Percentiles rank a stretch among this genome's conserved stretches.
Evolutionary conservation across 2,113 vertebrate genomes (phyloP).

Genomic region (Globicephala melas): DNA sequence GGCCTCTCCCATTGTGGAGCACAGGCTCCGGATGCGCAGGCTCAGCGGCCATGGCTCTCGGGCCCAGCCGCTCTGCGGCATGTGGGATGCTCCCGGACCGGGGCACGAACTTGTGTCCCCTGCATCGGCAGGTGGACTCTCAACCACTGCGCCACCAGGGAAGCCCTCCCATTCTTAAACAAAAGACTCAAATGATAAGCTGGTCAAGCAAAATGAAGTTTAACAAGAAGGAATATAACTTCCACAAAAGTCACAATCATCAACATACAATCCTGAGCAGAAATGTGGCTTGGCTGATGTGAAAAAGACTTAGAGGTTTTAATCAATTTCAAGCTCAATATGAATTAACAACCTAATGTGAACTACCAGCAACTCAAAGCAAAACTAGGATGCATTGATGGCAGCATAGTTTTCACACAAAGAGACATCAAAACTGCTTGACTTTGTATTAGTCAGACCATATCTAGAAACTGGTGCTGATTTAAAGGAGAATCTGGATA

Average conservation of each 20-base stretch:
- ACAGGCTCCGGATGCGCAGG: no score
- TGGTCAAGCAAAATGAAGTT: not conserved
- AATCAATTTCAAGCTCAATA: not conserved
- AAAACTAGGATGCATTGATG: accelerated
- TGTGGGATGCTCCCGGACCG: no score
- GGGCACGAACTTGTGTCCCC: no score
- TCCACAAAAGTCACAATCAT: not conserved
- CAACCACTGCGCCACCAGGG: no score
- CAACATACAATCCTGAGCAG: not conserved
- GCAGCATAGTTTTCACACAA: not conserved
- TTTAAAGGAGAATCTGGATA: not conserved
- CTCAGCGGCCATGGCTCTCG: no score
- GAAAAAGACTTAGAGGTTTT: not conserved
- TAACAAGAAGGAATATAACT: not conserved
- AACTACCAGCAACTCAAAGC: not conserved
- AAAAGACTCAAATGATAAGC: not conserved
- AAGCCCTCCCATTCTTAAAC: not conserved
- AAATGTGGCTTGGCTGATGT: not conserved
- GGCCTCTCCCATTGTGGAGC: no score
- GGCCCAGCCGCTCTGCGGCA: no score
- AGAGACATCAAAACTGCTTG: not conserved
- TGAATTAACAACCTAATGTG: not conserved
- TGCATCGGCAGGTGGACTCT: no score
- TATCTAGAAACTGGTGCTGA: not conserved
- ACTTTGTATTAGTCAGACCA: not conserved